Base-by-base conservation (phyloP, 2,113 vertebrate genomes). In the Pipa parva region DNA sequence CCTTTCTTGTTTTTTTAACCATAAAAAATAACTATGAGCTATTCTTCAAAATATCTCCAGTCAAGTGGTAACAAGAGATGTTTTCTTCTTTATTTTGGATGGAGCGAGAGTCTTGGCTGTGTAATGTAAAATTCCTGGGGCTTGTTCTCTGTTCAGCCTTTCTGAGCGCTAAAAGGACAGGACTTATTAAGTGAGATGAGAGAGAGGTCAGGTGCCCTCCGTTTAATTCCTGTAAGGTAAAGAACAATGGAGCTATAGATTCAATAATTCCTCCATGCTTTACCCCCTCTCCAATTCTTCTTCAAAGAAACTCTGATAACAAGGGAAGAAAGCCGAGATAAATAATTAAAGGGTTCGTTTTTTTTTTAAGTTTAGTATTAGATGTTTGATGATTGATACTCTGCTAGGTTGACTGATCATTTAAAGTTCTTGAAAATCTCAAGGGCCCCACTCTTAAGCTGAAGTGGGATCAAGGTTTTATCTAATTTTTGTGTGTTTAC, bases 51-150 rank as follows among this genome's bases (percentile, higher is more conserved):
- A 77, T 84, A 81, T 80, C 82, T 77, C 71, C 21, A 61, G 72
- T 79, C 77, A 79, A 82, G 78, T 65, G 77, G 67, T 71, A 26
- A 83, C 81, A 84, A 82, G 79, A 73, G 72, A 75, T 73, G 65
- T 63, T 75, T 78, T 65, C 72, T 63, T 72, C 81, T 49, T 62
- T 73, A 76, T 76, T 77, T 74, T 62, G 67, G 1, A 0, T 1
- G 3, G 63, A 64, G 52, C 58, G 74, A 85, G 77, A 77, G 76
- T 79, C 77, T 72, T 83, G 81, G 74, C 81, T 85, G 81, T 81
- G 81, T 81, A 79, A 68, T 15, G 36, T 71, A 25, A 11, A 84
- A 84, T 85, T 85, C 83, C 85, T 79, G 80, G 10, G 61, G 75
- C 77, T 79, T 74, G 63, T 79, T 84, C 76, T 77, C 72, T 81